A percentile compares a stretch with the other conserved stretches of the same genome.
These are phyloP conservation scores for Sipha flava DNA, from an alignment of 1,140 invertebrate species.

Conservation along the genomic window DNA sequence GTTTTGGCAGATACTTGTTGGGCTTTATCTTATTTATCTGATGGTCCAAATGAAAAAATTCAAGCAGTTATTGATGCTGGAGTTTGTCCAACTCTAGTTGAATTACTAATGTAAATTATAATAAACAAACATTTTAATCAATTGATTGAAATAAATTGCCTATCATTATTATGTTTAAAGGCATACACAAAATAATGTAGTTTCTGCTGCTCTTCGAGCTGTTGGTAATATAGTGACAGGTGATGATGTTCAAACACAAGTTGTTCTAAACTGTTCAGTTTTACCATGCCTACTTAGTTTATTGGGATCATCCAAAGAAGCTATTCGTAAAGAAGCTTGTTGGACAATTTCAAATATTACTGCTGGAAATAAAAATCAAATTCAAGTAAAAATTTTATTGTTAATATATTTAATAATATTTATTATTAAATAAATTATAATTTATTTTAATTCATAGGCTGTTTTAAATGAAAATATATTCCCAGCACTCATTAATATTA, in stretches of 20 bases:
- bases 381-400: conserved; percentile 55
- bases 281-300: conserved; percentile 76
- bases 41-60: conserved; percentile 97
- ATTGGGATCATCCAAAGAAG: conserved; percentile 69
- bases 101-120: conserved; percentile 72
- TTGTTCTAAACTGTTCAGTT: conserved; percentile 83
- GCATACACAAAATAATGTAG: conserved; percentile 80
- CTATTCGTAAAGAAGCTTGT: conserved; percentile 90
- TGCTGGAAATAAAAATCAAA: conserved; percentile 88
- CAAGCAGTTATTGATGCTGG: conserved; percentile 95
- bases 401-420: neutral
- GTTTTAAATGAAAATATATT: conserved; percentile 95
- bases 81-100: conserved; percentile 86
- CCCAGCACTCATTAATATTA: conserved; percentile 80
- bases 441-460: conserved; percentile 50
- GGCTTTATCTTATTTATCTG: conserved; percentile 88
- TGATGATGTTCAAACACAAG: conserved; percentile 93
- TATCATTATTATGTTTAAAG: conserved; percentile 47
- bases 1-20: conserved; percentile 92
- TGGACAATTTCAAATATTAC: conserved; percentile 99
- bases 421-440: neutral
- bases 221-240: conserved; percentile 98
- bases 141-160: neutral
- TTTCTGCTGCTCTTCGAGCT: conserved; percentile 88
- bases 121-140: neutral